These are phyloP conservation scores for Autographa gamma DNA, from an alignment of 2,888 invertebrate species.

Conservation along the genomic window DNA sequence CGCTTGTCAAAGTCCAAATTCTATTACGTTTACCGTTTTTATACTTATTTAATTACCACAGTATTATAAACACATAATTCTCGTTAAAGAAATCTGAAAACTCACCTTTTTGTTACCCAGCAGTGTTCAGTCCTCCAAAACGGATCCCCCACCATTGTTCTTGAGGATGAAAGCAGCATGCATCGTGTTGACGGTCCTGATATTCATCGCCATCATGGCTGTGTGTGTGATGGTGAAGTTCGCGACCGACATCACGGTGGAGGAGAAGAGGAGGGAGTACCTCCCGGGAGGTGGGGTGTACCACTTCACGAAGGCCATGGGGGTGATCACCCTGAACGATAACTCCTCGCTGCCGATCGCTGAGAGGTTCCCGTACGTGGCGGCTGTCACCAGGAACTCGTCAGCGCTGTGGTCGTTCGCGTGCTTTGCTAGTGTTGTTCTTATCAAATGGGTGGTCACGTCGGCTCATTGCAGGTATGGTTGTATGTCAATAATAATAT, in stretches of 20 bases:
- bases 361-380: constrained; percentile 76
- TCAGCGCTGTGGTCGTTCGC: constrained; percentile 73
- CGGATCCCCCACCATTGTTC: not conserved
- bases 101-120: not conserved
- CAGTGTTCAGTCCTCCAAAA: not conserved
- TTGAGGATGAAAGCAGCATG: constrained; percentile 78
- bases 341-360: constrained; percentile 59
- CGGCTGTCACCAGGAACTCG: constrained; percentile 74
- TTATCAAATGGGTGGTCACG: constrained; percentile 78
- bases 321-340: constrained; percentile 70
- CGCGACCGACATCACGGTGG: constrained; percentile 79
- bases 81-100: too few species aligned
- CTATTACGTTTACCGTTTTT: not conserved
- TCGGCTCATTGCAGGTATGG: constrained; percentile 76
- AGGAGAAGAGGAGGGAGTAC: constrained; percentile 70
- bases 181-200: constrained; percentile 71
- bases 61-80: not conserved
- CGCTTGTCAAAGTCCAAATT: constrained; percentile 8
- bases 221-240: constrained; percentile 85
- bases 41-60: not conserved
- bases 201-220: constrained; percentile 76
- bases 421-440: constrained; percentile 79
- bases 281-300: constrained; percentile 57
- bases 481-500: too few species aligned
- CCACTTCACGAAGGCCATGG: constrained; percentile 69